A percentile compares a stretch with the other conserved stretches of the same genome.
phyloP scores from a whole-genome alignment of 2,113 vertebrate species.

The Trochalopteron elliotii region DNA sequence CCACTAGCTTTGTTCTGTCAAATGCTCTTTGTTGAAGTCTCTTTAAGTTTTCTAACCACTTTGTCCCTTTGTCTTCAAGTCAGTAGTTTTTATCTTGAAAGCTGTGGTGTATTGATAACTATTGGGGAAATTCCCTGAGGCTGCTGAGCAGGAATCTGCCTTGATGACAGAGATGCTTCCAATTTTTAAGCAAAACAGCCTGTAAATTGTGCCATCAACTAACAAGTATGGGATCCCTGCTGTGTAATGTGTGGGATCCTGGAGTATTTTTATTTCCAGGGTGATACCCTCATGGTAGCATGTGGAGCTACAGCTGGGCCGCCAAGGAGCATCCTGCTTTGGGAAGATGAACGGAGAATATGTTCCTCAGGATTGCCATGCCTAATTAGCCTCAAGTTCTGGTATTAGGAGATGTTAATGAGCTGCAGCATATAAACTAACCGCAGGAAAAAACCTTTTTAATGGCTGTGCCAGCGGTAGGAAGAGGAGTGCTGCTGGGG shows the following conservation, averaged over 20 bases:
- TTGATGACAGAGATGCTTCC: conserved; percentile 53
- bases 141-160: conserved; percentile 53
- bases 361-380: conserved; percentile 66
- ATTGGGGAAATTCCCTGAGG: conserved; percentile 18
- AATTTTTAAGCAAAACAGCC: conserved; percentile 65
- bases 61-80: conserved; percentile 24
- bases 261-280: conserved; percentile 72
- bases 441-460: conserved; percentile 29
- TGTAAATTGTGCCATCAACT: conserved; percentile 62
- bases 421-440: conserved; percentile 71
- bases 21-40: neutral
- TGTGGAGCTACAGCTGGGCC: conserved; percentile 67
- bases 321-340: conserved; percentile 66
- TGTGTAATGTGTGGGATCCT: conserved; percentile 67
- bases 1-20: neutral
- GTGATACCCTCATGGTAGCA: conserved; percentile 62
- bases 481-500: neutral
- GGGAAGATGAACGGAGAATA: conserved; percentile 68
- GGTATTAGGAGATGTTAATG: conserved; percentile 71
- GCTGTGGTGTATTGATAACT: neutral
- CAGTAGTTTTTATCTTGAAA: conserved; percentile 27
- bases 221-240: conserved; percentile 62
- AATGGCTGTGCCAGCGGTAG: conserved; percentile 1
- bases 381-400: conserved; percentile 73
- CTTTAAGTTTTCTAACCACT: neutral